These are phyloP conservation scores for zebrafish (Danio rerio) DNA, from an alignment of 2,113 vertebrate species.

Conservation along the genomic window DNA sequence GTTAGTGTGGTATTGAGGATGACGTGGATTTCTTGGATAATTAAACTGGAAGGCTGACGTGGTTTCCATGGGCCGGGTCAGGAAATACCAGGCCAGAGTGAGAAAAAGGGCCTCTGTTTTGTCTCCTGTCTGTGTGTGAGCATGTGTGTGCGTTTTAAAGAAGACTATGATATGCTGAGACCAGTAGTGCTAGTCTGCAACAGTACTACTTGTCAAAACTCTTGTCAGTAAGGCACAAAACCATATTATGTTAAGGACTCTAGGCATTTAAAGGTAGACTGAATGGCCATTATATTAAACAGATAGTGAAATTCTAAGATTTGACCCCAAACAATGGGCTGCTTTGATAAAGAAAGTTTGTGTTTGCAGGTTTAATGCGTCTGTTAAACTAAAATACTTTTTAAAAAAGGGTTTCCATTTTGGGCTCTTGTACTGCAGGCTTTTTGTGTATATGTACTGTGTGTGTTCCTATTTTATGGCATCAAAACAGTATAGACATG, in stretches of 20 bases:
- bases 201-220: conserved; percentile 30
- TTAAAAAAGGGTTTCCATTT: too few relatives aligned
- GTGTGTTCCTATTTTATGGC: too few relatives aligned
- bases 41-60: conserved; percentile 68
- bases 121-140: conserved; percentile 30
- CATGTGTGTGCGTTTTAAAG: conserved; percentile 25
- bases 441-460: too few relatives aligned
- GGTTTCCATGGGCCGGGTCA: conserved; percentile 74
- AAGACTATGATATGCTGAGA: conserved; percentile 13
- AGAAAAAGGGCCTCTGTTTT: conserved; percentile 65
- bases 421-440: too few relatives aligned
- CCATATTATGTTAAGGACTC: conserved; percentile 34
- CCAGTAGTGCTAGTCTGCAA: conserved; percentile 45
- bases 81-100: conserved; percentile 90
- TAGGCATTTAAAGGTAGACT: conserved; percentile 34
- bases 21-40: conserved; percentile 61
- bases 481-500: too few relatives aligned
- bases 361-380: too few relatives aligned
- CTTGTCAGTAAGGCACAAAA: conserved; percentile 34
- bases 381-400: too few relatives aligned
- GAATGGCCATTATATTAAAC: neutral
- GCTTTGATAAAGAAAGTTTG: too few relatives aligned
- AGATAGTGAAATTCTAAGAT: too few relatives aligned
- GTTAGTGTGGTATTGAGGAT: conserved; percentile 33
- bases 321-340: too few relatives aligned